Base-by-base conservation (phyloP, 2,797 vertebrate genomes). In the Galago senegalensis region DNA sequence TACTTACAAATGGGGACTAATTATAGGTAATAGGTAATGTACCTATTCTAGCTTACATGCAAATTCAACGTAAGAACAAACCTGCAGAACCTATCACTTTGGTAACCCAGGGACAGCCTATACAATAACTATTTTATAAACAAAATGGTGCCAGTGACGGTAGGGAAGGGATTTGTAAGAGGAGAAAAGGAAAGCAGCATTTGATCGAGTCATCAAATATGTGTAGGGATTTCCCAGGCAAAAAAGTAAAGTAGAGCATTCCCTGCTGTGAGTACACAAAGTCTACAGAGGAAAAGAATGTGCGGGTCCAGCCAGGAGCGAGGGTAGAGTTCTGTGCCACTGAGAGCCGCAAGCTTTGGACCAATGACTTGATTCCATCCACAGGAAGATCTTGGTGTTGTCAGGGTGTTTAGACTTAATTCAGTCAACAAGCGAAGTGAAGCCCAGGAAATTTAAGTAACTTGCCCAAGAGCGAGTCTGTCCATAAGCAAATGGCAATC, bases 291-390 rank as follows among this genome's bases (percentile, higher is more conserved):
- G 18, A 40, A 12, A 7, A 1, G 9, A 37, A 0, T 53, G 5
- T 20, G 0, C 0, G 0, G 6, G 37, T 1, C 16, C 21, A 3
- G 27, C 17, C 20, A 46, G 72, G 34, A 27, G 2, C 11, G 23
- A 20, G 5, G 4, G 11, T 13, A 14, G 4, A 4, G 3, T 18
- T 7, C 49, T 9, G 8, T 9, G 46, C 20, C 31, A 25, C 0
- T 0, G 11, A 7, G 8, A 40, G 3, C 10, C 5, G 2, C 8
- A 12, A 20, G 2, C 3, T 10, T 27, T 63, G 27, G 10, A 2
- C 3, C 11, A 18, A 80, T 1, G 20, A 37, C n/a, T 65, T 12
- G 13, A 63, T 27, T 1, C n/a, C 31, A 43, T 72, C 20, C 8
- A 37, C 1, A 16, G 25, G 23, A 75, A 61, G n/a, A 88, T 18